Evolutionary conservation across 2,888 invertebrate genomes (phyloP).

Genomic region (Pilophorus perplexus): DNA sequence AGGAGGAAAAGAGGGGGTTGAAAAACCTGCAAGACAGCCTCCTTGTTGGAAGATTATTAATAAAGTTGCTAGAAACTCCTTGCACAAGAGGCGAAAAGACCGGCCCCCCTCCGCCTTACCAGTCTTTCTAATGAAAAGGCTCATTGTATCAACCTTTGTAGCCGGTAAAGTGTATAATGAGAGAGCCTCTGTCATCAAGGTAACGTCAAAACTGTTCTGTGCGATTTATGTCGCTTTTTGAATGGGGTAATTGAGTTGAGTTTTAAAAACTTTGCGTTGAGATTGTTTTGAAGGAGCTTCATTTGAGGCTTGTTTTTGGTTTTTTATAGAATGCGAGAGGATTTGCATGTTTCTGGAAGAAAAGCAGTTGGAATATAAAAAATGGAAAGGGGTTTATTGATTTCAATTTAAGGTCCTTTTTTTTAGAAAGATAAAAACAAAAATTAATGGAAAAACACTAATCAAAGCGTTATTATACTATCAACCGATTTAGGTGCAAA

Average conservation of each 20-base stretch:
- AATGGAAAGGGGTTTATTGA: too few species aligned
- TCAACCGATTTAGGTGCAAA: too few species aligned
- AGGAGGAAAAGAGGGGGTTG: conserved; percentile 1
- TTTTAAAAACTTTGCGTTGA: too few species aligned
- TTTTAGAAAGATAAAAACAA: too few species aligned
- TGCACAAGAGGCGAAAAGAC: conserved; percentile 14
- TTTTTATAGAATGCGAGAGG: too few species aligned
- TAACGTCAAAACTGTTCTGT: conserved; percentile 27
- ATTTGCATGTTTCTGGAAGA: too few species aligned
- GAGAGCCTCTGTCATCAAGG: conserved; percentile 37
- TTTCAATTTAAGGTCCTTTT: too few species aligned
- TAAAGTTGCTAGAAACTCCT: conserved; percentile 43
- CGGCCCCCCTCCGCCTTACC: conserved; percentile 1
- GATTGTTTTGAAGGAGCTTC: too few species aligned
- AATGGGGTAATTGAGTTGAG: conserved; percentile 2
- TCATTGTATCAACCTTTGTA: conserved; percentile 47
- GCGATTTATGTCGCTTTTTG: conserved; percentile 25
- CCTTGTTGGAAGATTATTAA: conserved; percentile 42
- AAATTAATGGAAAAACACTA: too few species aligned
- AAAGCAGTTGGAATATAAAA: too few species aligned
- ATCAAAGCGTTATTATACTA: too few species aligned
- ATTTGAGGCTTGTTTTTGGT: too few species aligned
- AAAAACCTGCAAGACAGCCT: conserved; percentile 44
- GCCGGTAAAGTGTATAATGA: conserved; percentile 43
- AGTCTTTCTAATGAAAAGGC: conserved; percentile 48